Evolutionary conservation across 1,140 invertebrate species (phyloP), one percentile per base, ranked within the genome.

Genomic region (Whitmania pigra): DNA sequence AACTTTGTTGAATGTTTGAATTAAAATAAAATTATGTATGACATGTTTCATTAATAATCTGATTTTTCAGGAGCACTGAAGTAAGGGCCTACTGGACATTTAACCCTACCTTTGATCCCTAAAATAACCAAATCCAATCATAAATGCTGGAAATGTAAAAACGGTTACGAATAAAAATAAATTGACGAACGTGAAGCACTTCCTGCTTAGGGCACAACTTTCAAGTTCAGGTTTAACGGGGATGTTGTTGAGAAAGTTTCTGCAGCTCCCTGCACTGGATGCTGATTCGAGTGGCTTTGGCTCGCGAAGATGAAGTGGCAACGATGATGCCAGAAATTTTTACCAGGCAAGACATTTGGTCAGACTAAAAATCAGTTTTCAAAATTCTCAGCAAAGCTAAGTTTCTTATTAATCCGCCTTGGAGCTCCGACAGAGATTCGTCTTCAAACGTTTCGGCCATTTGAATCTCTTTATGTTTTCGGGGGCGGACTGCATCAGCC

Each of bases 1-100:
- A n/a, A n/a, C n/a, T n/a, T n/a, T n/a, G n/a, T n/a, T n/a, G n/a
- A n/a, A n/a, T n/a, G n/a, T n/a, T n/a, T n/a, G n/a, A n/a, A n/a
- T n/a, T n/a, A n/a, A n/a, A n/a, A n/a, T n/a, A n/a, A n/a, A n/a
- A n/a, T n/a, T n/a, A n/a, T n/a, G n/a, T n/a, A n/a, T n/a, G n/a
- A n/a, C n/a, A n/a, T n/a, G n/a, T n/a, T n/a, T n/a, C n/a, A n/a
- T n/a, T n/a, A n/a, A n/a, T n/a, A n/a, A n/a, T n/a, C n/a, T n/a
- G n/a, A 98, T 82, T 96, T 97, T 78, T 99, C 97, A 31, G 96
- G 94, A 49, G 88, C 88, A 74, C 99, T 97, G 79, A 95, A 96
- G 80, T 92, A 99, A 6, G 97, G 97, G 85, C 99, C 97, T 29
- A 99, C 79, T 2, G 96, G 95, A 82, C 97, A 99, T 77, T 93